Base-by-base conservation (phyloP, 2,888 invertebrate genomes). In the Lycia hirtaria region DNA sequence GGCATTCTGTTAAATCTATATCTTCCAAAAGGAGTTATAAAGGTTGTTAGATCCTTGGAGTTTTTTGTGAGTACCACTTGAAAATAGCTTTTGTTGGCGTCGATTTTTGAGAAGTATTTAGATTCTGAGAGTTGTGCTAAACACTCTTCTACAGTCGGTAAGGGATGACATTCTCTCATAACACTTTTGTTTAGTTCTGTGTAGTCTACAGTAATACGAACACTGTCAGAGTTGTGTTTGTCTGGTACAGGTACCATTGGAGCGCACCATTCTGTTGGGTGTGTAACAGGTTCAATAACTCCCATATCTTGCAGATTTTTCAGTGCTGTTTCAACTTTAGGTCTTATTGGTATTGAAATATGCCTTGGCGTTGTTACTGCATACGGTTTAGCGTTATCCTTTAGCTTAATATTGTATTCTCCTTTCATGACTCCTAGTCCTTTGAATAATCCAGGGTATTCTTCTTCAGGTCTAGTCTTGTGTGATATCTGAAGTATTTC, bases 61-160 rank as follows among this genome's bases (percentile, higher is more conserved):
- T 50, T 30, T 40, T 50, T 40, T 20, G 41, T 19, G n/a, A 50
- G 28, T 7, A 7, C 4, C 9, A 50, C 41, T 40, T 43, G 43
- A 12, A 24, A 43, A 26, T 26, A 43, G 24, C 43, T 28, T 43
- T 28, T 43, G 12, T 26, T 12, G 26, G 43, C 43, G 26, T 43
- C 43, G 26, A 43, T 14, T 43, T 26, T 28, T 5, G 26, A 26
- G 26, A 40, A 50, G 10, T 15, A 6, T 32, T 38, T 50, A 5
- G 41, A 22, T 17, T 40, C 50, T 12, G 50, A 19, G 4, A 50
- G 37, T 17, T 50, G 38, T 12, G 40, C 50, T n/a, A 50, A 20
- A 17, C 38, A 40, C 20, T 50, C 50, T 40, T 50, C 50, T 30
- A 50, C 50, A 7, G 50, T 50, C 7, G 49, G 50, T 37, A 37